A percentile compares a stretch with the other conserved stretches of the same genome.
Evolutionary conservation across 92 coral and sea anemone species (phyloP).

Genomic region (Palythoa grandiflora): DNA sequence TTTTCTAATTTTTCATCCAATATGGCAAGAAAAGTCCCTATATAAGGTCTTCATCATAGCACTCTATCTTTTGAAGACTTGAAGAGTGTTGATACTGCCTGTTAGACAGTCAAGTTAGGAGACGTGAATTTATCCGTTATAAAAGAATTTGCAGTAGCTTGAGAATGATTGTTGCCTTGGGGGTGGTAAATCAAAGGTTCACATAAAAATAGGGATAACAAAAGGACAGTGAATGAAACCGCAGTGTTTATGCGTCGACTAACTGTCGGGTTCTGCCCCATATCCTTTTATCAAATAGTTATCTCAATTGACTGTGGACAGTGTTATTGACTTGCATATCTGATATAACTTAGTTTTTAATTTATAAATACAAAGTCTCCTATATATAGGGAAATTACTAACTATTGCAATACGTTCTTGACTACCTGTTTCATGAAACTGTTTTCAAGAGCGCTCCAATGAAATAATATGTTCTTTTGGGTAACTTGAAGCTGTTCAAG

Average conservation of each 20-base stretch:
- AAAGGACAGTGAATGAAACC: neutral
- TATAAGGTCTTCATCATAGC: neutral
- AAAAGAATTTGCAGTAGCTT: neutral
- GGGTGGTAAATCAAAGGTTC: slow-evolving; percentile 5
- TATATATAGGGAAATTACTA: neutral
- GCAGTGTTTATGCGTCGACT: slow-evolving; percentile 31
- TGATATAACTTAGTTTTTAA: neutral
- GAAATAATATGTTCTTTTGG: neutral
- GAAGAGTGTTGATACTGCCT: neutral
- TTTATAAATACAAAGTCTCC: neutral
- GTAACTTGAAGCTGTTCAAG: neutral
- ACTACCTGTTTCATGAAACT: neutral
- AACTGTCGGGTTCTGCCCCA: slow-evolving; percentile 33
- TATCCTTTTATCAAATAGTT: slow-evolving; percentile 11
- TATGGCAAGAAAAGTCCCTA: neutral
- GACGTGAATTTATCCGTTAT: no score
- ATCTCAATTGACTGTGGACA: slow-evolving; percentile 6
- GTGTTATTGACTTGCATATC: slow-evolving; percentile 2
- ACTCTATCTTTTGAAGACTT: neutral
- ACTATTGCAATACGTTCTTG: neutral
- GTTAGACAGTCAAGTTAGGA: neutral
- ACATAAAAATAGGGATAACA: slow-evolving; percentile 13
- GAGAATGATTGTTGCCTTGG: slow-evolving; percentile 18
- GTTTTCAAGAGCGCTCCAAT: neutral
- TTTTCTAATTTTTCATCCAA: neutral